Conservation (phyloP, 2,113 vertebrate genomes). For the Chascanopsetta lugubris region DNA sequence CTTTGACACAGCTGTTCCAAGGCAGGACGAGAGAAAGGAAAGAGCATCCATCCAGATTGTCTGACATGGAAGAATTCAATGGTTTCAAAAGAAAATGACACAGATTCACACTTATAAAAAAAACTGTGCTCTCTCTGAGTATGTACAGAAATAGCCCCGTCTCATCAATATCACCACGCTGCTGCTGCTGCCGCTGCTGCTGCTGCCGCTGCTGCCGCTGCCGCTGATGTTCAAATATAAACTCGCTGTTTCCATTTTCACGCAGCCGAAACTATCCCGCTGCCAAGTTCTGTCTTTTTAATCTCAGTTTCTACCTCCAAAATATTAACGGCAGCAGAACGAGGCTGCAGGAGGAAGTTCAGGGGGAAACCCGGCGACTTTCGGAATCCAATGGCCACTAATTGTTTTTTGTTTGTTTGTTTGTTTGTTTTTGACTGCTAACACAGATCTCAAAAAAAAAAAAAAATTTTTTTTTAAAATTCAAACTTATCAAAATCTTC, state of each 20-base stretch:
- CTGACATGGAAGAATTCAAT: slow-evolving; percentile 31
- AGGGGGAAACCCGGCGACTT: not conserved
- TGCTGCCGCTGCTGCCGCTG: no score
- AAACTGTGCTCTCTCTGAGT: slow-evolving; percentile 54
- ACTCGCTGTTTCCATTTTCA: slow-evolving; percentile 18
- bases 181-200: slow-evolving; percentile 18
- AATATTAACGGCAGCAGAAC: slow-evolving; percentile 1
- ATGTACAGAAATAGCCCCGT: slow-evolving; percentile 32
- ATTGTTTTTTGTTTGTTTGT: no score
- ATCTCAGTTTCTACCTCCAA: not conserved
- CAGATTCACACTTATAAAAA: slow-evolving; percentile 46
- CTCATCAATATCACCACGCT: not conserved
- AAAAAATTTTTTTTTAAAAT: slow-evolving; percentile 37
- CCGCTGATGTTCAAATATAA: slow-evolving; percentile 32
- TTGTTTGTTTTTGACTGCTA: not conserved
- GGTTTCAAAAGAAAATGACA: slow-evolving; percentile 13
- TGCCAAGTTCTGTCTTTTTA: not conserved
- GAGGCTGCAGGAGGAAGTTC: not conserved
- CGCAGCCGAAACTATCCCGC: slow-evolving; percentile 6
- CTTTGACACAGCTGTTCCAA: slow-evolving; percentile 33
- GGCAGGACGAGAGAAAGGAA: slow-evolving; percentile 31
- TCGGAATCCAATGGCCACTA: slow-evolving; percentile 17
- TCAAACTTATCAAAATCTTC: slow-evolving; percentile 33
- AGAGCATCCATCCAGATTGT: slow-evolving; percentile 44
- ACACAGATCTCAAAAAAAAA: slow-evolving; percentile 31